Conservation (phyloP, 1,140 invertebrate genomes). For the Cydia pomonella region DNA sequence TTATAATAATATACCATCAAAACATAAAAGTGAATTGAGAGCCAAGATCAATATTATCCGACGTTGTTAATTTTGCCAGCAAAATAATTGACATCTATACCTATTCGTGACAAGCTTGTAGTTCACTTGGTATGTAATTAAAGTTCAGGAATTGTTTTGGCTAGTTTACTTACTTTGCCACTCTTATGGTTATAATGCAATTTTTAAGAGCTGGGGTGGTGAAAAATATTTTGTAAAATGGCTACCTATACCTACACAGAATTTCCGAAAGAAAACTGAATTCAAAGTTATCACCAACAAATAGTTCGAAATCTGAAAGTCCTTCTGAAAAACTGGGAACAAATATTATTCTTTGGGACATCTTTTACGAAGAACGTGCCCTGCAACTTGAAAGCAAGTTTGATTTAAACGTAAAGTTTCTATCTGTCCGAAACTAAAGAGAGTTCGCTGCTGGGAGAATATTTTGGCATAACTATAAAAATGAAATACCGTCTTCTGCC, state of each 20-base stretch:
- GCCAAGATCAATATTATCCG: no score
- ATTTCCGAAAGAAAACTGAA: background rate
- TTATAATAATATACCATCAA: no score
- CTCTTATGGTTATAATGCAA: no score
- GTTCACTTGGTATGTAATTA: no score
- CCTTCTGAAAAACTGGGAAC: slow-evolving; percentile 42
- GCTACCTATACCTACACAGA: slow-evolving; percentile 38
- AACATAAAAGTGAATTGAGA: no score
- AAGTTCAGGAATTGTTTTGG: no score
- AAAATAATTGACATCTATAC: no score
- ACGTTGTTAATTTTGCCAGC: no score
- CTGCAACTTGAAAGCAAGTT: slow-evolving; percentile 48
- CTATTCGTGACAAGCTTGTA: no score
- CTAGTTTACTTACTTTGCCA: no score
- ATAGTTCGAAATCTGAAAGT: slow-evolving; percentile 38
- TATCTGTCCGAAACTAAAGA: slow-evolving; percentile 46
- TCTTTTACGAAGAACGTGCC: slow-evolving; percentile 47
- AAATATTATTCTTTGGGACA: slow-evolving; percentile 53
- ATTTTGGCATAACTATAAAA: slow-evolving; percentile 25
- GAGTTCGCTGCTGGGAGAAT: slow-evolving; percentile 21
- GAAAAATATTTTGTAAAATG: slow-evolving; percentile 55
- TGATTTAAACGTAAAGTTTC: slow-evolving; percentile 66
- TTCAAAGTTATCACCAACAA: slow-evolving; percentile 19
- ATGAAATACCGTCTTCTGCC: background rate
- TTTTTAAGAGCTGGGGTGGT: background rate